Evolutionary conservation across 1,140 invertebrate species (phyloP), one percentile per base, ranked within the genome.

Genomic region (Drosophila hydei): DNA sequence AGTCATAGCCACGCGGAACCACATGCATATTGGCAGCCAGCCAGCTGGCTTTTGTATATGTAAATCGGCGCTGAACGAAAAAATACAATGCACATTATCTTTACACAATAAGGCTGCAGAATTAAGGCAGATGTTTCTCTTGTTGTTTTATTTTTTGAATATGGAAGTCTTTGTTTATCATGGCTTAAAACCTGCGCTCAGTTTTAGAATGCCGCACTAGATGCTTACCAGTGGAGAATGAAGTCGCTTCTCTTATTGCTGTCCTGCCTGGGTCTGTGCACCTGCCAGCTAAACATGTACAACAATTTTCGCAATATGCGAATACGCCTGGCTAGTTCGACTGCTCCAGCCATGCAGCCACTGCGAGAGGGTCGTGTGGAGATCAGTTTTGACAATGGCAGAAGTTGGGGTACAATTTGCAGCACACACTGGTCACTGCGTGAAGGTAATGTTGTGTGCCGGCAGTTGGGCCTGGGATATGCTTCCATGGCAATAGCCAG

Each of bases 401-500:
- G 19, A 6, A 77, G 88, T 2, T 98, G 97, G 97, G 95, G 96
- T 11, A 93, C 95, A 4, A 94, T 98, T 19, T 99, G 98, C 91
- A 96, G 95, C 12, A 96, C 97, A 79, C 95, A 95, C 14, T 98
- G 96, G 97, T 95, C 96, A 6, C 87, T 97, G 0, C 93, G 96
- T 38, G 97, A 98, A 92, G 97, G 96, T 0, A 94, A 93, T 71
- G 96, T 97, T 1, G 94, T 97, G 43, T 99, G 97, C 84, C 93
- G 94, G 19, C 94, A 96, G 81, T 87, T 97, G 12, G 94, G 94
- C 6, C 90, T 96, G 0, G 96, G 96, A 0, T 97, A 94, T 78
- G 96, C 97, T 1, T 94, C 94, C 56, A 94, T 94, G 74, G 96
- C 96, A 1, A 21, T 6, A 8, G 11, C 30, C 9, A 33, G 30